Conservation (phyloP, 92 coral and sea anemone genomes). For the Blastomussa wellsi region DNA sequence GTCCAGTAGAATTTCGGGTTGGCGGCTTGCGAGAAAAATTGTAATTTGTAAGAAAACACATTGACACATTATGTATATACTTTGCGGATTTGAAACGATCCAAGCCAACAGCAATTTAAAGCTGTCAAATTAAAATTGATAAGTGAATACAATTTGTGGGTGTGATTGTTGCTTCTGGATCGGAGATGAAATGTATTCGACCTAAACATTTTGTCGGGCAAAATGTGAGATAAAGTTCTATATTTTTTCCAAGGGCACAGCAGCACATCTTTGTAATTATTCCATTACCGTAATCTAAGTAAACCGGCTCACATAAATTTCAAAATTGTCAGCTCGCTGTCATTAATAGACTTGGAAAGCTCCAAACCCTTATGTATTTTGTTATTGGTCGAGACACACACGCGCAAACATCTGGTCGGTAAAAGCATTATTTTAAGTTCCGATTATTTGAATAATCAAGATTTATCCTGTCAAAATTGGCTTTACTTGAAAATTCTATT, state of each 20-base stretch:
- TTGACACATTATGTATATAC: conserved; percentile 27
- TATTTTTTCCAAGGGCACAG: neutral
- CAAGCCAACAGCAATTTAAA: conserved; percentile 37
- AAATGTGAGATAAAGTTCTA: neutral
- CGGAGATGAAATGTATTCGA: conserved; percentile 9
- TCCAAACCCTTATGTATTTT: neutral
- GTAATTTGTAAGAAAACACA: conserved; percentile 16
- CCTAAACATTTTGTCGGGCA: neutral
- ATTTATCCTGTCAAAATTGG: neutral
- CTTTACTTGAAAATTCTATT: neutral
- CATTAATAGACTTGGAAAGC: neutral
- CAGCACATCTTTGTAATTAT: neutral
- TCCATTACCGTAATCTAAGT: neutral
- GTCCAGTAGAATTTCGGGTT: neutral
- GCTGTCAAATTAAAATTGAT: conserved; percentile 50
- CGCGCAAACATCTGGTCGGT: conserved; percentile 7
- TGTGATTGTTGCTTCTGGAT: conserved; percentile 9
- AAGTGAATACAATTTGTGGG: conserved; percentile 37
- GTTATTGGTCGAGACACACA: conserved; percentile 1
- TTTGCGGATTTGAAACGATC: conserved; percentile 31
- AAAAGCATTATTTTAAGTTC: conserved; percentile 11
- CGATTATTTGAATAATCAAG: conserved; percentile 2
- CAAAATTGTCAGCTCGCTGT: neutral
- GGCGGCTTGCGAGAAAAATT: conserved; percentile 19
- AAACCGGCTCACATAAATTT: neutral